Conservation (phyloP, 2,888 invertebrate genomes). For the Ctena decussata region DNA sequence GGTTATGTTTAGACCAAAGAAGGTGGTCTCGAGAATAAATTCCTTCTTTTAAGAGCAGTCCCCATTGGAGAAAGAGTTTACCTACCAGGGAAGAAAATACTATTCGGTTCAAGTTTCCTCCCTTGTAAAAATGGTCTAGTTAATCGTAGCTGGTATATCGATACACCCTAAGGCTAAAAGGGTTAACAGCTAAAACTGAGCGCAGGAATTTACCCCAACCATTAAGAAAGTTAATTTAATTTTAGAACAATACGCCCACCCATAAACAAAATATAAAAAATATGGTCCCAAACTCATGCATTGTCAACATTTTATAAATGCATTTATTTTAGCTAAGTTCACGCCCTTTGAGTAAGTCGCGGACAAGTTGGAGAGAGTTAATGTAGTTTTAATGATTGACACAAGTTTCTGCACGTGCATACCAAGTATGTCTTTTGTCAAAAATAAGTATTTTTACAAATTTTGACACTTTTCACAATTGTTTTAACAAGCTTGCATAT, state of each 20-base stretch:
- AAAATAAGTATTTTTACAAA: background rate
- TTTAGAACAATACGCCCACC: background rate
- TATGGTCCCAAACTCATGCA: background rate
- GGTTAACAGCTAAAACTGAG: too few species aligned
- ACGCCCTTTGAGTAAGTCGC: background rate
- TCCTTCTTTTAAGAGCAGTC: too few species aligned
- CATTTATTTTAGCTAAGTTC: background rate
- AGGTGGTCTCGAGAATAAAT: too few species aligned
- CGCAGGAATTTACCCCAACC: background rate
- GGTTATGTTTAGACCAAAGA: too few species aligned
- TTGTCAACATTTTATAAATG: background rate
- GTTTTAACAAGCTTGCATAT: conserved; percentile 3
- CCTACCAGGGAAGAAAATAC: too few species aligned
- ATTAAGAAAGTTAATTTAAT: background rate
- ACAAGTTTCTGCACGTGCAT: background rate
- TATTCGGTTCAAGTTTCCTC: too few species aligned
- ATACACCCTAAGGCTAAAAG: too few species aligned
- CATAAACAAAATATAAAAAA: background rate
- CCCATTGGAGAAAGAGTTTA: too few species aligned
- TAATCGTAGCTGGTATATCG: too few species aligned
- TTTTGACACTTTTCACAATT: background rate
- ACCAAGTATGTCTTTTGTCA: background rate
- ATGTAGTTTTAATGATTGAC: background rate
- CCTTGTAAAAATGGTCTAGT: too few species aligned
- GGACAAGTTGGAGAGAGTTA: background rate